These are phyloP conservation scores for Netta rufina DNA, from an alignment of 2,797 vertebrate genomes.

Conservation along the genomic window DNA sequence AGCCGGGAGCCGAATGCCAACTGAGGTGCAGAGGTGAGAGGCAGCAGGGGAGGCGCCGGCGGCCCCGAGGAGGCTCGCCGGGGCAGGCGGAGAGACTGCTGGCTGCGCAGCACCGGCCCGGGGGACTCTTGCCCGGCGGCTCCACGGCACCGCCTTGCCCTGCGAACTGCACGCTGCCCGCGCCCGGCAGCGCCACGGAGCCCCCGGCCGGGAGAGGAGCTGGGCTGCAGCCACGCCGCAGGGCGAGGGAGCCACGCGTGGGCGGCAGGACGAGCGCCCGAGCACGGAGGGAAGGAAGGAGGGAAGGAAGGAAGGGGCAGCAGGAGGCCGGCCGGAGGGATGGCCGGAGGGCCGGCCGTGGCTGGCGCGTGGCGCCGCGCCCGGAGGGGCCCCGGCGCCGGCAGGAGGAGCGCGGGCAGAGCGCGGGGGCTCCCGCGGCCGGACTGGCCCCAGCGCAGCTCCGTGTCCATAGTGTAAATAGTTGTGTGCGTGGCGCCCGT, in stretches of 20 bases:
- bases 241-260: not conserved
- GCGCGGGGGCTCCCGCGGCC: not conserved
- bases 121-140: slow-evolving; percentile 15
- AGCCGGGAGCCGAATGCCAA: slow-evolving; percentile 77
- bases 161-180: slow-evolving; percentile 12
- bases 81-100: slow-evolving; percentile 29
- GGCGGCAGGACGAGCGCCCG: not conserved
- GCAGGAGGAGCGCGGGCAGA: not conserved
- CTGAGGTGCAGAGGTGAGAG: slow-evolving; percentile 39
- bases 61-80: slow-evolving; percentile 30
- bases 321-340: not conserved
- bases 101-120: not conserved
- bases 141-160: slow-evolving; percentile 8
- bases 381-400: rapidly evolving
- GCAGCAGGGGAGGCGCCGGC: not conserved
- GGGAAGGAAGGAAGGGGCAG: not conserved
- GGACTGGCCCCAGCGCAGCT: not conserved
- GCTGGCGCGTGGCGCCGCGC: no score
- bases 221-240: not conserved
- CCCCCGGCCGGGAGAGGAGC: not conserved
- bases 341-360: not conserved
- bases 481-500: not conserved
- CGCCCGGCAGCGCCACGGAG: not conserved
- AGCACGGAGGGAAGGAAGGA: not conserved
- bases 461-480: slow-evolving; percentile 49